Evolutionary conservation across 2,888 invertebrate species (phyloP), one percentile per base, ranked within the genome.

Genomic region (Glyphotaelius pellucidus): DNA sequence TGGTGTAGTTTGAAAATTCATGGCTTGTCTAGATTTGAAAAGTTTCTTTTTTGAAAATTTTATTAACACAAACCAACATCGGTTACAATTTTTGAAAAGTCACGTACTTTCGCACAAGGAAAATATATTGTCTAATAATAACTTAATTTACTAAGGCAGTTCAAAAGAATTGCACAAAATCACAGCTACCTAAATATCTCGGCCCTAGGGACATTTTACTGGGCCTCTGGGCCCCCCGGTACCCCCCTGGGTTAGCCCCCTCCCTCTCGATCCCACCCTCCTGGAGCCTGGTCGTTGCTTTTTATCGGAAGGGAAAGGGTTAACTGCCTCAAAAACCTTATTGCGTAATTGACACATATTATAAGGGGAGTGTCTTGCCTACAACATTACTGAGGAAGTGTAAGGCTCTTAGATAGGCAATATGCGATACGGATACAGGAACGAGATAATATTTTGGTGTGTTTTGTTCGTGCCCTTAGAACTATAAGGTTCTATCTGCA

Each of bases 231-330:
- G 25, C 25, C n/a, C 67, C 25, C 9, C 25, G 25, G 25, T 67
- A 25, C 67, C 67, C 67, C 67, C 25, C 67, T 52, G 52, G 19
- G 52, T 7, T 15, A 19, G 5, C 19, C 52, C 52, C 67, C 67
- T 9, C 19, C 52, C 52, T 19, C 47, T 14, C 15, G 5, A 7
- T 67, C 52, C 52, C 9, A 38, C 7, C 67, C 67, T n/a, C 67
- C 67, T 25, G n/a, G n/a, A n/a, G 67, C 25, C 67, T 7, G 67
- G 25, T 9, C 67, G 67, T 67, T 67, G 67, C 67, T 67, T 67
- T 67, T 67, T 67, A 67, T 67, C 67, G 67, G n/a, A 67, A 67
- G 67, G n/a, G 67, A 67, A 67, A 67, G 67, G 67, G 67, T 67
- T 67, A 67, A 67, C 67, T 67, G 67, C 67, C 67, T 67, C 67